These are phyloP conservation scores for Elephantulus edwardii DNA, from an alignment of 2,113 vertebrate genomes.

Conservation along the genomic window DNA sequence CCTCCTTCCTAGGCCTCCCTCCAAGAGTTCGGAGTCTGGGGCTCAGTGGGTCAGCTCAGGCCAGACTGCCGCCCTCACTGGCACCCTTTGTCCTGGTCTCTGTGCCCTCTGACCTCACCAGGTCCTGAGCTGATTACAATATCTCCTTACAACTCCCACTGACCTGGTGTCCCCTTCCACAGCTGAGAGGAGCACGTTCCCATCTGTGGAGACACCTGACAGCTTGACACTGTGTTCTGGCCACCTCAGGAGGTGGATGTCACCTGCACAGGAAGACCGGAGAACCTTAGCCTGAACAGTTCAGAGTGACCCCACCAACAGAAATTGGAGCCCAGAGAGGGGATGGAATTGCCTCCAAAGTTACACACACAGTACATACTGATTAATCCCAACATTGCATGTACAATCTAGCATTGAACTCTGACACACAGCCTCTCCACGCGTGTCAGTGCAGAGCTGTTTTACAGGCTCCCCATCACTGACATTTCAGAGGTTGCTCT, in stretches of 20 bases:
- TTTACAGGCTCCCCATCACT: neutral
- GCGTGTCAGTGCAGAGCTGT: neutral
- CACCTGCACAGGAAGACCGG: neutral
- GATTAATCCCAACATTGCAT: neutral
- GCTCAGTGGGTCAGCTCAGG: conserved; percentile 35
- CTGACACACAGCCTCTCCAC: neutral
- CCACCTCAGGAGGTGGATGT: neutral
- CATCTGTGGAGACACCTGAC: neutral
- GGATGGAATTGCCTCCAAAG: neutral
- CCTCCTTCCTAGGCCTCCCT: neutral
- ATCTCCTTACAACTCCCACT: conserved; percentile 33
- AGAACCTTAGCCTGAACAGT: neutral
- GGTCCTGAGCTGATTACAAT: conserved; percentile 41
- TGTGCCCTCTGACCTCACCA: conserved; percentile 44
- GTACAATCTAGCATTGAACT: neutral
- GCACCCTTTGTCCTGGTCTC: conserved; percentile 36
- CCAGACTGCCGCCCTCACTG: conserved; percentile 9
- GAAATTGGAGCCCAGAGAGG: neutral
- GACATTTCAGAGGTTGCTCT: neutral
- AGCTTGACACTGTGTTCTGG: neutral
- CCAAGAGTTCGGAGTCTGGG: neutral
- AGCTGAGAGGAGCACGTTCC: neutral
- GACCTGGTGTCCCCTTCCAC: conserved; percentile 56
- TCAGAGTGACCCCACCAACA: neutral
- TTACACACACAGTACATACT: neutral